Evolutionary conservation across 2,888 invertebrate genomes (phyloP), one percentile per base, ranked within the genome.

Genomic region (Troides oblongomaculatus): DNA sequence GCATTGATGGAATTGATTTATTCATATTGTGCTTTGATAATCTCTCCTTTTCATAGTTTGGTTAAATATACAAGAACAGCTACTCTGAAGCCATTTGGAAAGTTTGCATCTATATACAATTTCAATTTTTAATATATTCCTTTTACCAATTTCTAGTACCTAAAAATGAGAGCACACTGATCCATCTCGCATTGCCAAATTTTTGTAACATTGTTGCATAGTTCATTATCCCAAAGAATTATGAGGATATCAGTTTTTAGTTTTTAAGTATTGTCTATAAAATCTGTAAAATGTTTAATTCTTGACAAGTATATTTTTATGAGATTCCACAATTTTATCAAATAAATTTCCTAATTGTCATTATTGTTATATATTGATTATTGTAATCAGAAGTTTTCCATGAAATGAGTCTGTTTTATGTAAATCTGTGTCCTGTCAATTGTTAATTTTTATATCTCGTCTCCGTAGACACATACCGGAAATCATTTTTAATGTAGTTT

Each of bases 151-250:
- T 76, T 82, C 82, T 81, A 78, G 80, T 84, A 81, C 80, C 78
- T 80, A 76, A 79, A 81, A 82, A 79, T 81, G 82, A 80, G 82
- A 84, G 86, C 84, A 71, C 70, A 81, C 72, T 70, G 65, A 76
- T 82, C 81, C 81, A 84, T 81, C 77, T 79, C 75, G 77, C 80
- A 84, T 87, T 84, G 87, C 87, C 89, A 87, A 88, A 86, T 85
- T 85, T 84, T 84, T 82, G 78, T 81, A 78, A 79, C 76, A 78
- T 79, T 80, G 79, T 79, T 78, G 81, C 81, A 83, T 83, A 82
- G 84, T 83, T 82, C 81, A 79, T 85, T 84, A 85, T 87, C 86
- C 90, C 91, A 91, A 91, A 91, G 90, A 91, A 78, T 84, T 81
- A 77, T 79, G 80, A 81, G 79, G 84, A 82, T 80, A 84, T 87